phyloP scores from a whole-genome alignment of 2,888 invertebrate species.

The Coelogynopora nodosa region DNA sequence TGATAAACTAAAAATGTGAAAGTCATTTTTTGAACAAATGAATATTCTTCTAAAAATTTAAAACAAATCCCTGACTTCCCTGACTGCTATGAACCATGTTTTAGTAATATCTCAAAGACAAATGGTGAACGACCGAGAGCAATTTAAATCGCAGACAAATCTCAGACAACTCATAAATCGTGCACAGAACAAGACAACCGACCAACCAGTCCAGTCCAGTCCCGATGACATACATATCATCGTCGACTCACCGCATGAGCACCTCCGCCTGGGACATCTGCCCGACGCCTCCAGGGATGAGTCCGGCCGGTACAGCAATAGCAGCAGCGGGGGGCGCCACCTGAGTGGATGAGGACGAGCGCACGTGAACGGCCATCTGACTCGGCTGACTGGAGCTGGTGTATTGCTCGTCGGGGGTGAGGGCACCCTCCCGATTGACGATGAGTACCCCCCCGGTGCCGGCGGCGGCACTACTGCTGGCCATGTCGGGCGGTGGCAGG shows the following conservation, averaged over 20 bases:
- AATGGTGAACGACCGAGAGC: too few species aligned
- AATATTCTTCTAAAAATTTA: too few species aligned
- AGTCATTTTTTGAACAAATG: too few species aligned
- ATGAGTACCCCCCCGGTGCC: not conserved
- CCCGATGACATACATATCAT: too few species aligned
- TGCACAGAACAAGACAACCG: too few species aligned
- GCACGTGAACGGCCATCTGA: slow-evolving; percentile 14
- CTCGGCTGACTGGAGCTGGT: not conserved
- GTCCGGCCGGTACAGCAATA: not conserved
- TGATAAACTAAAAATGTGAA: too few species aligned
- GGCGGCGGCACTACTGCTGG: not conserved
- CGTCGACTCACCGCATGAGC: not conserved
- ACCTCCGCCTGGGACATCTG: not conserved
- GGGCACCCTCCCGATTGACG: slow-evolving; percentile 9
- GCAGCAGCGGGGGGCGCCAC: not conserved
- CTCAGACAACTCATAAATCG: too few species aligned
- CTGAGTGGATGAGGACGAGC: not conserved
- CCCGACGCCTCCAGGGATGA: not conserved
- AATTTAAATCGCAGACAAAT: too few species aligned
- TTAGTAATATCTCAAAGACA: too few species aligned
- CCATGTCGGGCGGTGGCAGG: not conserved
- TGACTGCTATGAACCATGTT: too few species aligned
- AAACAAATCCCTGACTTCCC: too few species aligned
- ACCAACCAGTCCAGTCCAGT: too few species aligned
- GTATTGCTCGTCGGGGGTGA: slow-evolving; percentile 33